Evolutionary conservation across 2,797 vertebrate genomes (phyloP), one percentile per base, ranked within the genome.

Genomic region (Cynodonichthys magdalenae): DNA sequence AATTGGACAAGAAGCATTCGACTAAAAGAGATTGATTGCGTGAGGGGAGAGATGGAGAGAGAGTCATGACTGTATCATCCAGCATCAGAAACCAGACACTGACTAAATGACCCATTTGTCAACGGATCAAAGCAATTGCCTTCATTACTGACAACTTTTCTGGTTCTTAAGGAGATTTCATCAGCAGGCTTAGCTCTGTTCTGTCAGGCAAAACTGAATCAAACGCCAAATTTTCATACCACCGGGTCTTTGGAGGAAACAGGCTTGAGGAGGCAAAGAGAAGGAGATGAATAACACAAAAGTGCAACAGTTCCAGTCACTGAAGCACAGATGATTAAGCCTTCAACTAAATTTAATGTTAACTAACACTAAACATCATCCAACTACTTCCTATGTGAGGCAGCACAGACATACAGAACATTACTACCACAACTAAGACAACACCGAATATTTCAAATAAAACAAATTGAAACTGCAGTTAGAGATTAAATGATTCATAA

Each of bases 131-230:
- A 93, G 91, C 84, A 77, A 88, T 89, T 92, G 83, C 85, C 89
- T 87, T 91, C 90, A 90, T 93, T 91, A 93, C 87, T 89, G 90
- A 91, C 90, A 88, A 89, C 87, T 90, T 86, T 86, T 92, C 90
- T 87, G 85, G 52, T 83, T 91, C 87, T 91, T 91, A 88, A 88
- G 82, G 71, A 90, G 89, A 92, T 92, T 81, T 83, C 90, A 91
- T 93, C 89, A 79, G 75, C 61, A 83, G 86, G 90, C 85, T 91
- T 80, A 87, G 84, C 82, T 77, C 79, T 84, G 81, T 75, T 89
- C 87, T 89, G 86, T 79, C 77, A 74, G 88, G 87, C 87, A 77
- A 89, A 90, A 90, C 81, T 81, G 75, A 86, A 88, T 90, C 81
- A 90, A 89, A 88, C 90, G 86, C 87, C 83, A 87, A 87, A 90